These are phyloP conservation scores for Saccopteryx leptura DNA, from an alignment of 2,113 vertebrate species.

Conservation along the genomic window DNA sequence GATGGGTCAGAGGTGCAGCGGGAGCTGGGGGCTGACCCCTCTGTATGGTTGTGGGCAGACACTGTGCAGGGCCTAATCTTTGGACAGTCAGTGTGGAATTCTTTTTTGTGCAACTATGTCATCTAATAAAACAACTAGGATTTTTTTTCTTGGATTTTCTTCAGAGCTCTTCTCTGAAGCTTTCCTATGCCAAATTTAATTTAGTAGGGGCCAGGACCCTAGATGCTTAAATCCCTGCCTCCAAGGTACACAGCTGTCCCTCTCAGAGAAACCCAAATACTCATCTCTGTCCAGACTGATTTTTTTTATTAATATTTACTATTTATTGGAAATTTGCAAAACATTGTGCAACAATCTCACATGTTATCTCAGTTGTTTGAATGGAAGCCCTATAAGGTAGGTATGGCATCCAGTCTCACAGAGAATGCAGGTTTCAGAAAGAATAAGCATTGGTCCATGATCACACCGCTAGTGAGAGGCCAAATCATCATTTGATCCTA, in stretches of 20 bases:
- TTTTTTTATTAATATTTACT: not conserved
- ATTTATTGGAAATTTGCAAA: not conserved
- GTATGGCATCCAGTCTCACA: not conserved
- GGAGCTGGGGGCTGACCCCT: not conserved
- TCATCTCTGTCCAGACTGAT: not conserved
- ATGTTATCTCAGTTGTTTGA: not conserved
- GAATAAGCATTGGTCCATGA: not conserved
- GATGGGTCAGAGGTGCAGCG: not conserved
- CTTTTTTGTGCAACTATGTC: not conserved
- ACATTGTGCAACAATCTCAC: not conserved
- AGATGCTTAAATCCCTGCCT: not conserved
- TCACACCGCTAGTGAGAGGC: not conserved
- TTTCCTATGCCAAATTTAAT: not conserved
- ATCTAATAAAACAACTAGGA: not conserved
- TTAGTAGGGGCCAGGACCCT: not conserved
- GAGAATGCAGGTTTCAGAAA: not conserved
- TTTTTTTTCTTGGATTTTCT: not conserved
- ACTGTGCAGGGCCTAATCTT: not conserved
- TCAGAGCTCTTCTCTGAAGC: not conserved
- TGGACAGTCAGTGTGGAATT: not conserved
- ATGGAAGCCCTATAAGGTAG: not conserved
- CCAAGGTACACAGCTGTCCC: not conserved
- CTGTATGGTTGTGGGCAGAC: not conserved
- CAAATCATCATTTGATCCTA: not conserved
- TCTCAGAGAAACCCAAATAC: not conserved